These are phyloP conservation scores for Synergus japonicus DNA, from an alignment of 2,888 invertebrate species.

Conservation along the genomic window DNA sequence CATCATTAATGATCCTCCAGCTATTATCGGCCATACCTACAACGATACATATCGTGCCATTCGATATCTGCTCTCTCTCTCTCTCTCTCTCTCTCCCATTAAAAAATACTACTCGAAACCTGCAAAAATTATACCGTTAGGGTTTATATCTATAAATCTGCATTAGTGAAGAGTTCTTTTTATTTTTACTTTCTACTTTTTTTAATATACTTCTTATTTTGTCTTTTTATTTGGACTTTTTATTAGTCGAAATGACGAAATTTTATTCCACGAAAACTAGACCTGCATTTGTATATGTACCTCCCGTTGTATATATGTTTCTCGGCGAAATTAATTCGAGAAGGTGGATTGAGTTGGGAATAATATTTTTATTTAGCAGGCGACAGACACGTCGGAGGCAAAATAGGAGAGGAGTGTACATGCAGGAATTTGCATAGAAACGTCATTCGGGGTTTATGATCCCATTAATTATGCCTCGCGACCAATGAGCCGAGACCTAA, in stretches of 20 bases:
- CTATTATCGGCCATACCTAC: constrained; percentile 61
- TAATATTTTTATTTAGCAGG: background rate
- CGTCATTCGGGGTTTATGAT: constrained; percentile 68
- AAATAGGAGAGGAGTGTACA: constrained; percentile 49
- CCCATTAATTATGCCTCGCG: constrained; percentile 69
- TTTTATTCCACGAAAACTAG: background rate
- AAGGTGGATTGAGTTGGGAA: background rate
- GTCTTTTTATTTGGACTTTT: no score
- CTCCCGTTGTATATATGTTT: no score
- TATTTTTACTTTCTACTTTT: no score
- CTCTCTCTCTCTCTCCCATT: no score
- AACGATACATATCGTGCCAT: constrained; percentile 54
- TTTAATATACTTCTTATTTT: no score
- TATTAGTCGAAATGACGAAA: background rate
- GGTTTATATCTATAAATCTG: background rate
- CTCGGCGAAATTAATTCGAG: background rate
- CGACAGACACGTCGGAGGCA: constrained; percentile 10
- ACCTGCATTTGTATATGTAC: no score
- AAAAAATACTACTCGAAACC: background rate
- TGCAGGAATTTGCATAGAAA: constrained; percentile 66
- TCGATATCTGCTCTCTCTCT: constrained; percentile 6
- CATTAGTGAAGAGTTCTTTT: background rate
- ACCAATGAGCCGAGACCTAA: constrained; percentile 67
- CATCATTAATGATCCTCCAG: constrained; percentile 69
- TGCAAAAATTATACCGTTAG: constrained; percentile 1